Evolutionary conservation across 2,888 invertebrate species (phyloP).

Genomic region (Cloeon dipterum): DNA sequence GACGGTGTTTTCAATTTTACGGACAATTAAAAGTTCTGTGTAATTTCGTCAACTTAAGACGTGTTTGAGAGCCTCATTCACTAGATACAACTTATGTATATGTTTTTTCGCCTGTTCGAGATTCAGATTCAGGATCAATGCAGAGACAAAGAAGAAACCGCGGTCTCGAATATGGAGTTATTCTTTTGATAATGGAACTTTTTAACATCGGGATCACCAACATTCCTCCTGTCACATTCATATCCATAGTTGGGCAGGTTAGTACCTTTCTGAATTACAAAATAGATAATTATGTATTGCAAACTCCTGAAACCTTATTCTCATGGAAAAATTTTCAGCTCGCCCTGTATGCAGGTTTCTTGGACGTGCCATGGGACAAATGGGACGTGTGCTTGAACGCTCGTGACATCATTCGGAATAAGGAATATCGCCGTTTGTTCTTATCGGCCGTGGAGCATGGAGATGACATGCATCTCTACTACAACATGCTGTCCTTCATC

Average conservation of each 20-base stretch:
- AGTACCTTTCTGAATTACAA: neutral
- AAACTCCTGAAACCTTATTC: neutral
- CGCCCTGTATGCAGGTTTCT: conserved; percentile 22
- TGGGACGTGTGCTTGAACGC: conserved; percentile 29
- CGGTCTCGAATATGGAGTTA: conserved; percentile 14
- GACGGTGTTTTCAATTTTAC: too few relatives aligned
- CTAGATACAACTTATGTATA: too few relatives aligned
- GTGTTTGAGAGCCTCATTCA: too few relatives aligned
- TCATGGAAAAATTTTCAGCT: conserved; percentile 14
- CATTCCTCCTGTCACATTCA: conserved; percentile 30
- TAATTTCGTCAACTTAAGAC: too few relatives aligned
- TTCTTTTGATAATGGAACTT: conserved; percentile 15
- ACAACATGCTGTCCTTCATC: conserved; percentile 36
- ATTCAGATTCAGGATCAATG: too few relatives aligned
- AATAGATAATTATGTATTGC: too few relatives aligned
- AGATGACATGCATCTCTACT: conserved; percentile 37
- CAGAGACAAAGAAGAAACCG: conserved; percentile 8
- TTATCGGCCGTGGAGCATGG: conserved; percentile 31
- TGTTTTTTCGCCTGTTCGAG: too few relatives aligned
- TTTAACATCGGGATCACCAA: conserved; percentile 21
- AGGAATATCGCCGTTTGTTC: conserved; percentile 23
- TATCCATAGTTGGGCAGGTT: conserved; percentile 20
- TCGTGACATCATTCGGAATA: conserved; percentile 19
- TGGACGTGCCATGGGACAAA: conserved; percentile 23
- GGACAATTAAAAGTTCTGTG: too few relatives aligned